These are phyloP conservation scores for Caenorhabditis macrosperma DNA, from an alignment of 2,888 invertebrate genomes.

Conservation along the genomic window DNA sequence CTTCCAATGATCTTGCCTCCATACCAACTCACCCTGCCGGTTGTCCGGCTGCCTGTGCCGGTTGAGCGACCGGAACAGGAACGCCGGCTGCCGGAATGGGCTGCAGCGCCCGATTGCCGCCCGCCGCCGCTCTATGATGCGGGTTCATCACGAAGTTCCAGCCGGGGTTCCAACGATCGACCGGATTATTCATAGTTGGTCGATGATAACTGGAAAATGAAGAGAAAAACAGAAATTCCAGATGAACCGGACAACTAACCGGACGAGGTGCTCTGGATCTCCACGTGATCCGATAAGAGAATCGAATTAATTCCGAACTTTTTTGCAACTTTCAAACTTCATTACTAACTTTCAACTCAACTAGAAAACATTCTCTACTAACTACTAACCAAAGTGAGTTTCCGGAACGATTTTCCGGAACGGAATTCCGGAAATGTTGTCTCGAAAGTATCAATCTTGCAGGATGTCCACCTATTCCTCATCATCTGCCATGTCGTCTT, in stretches of 20 bases:
- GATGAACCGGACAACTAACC: too few species aligned
- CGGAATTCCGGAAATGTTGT: too few species aligned
- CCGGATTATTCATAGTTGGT: constrained; percentile 15
- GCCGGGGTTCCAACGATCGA: constrained; percentile 31
- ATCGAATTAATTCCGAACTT: too few species aligned
- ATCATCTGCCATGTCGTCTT: not conserved
- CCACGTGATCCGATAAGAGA: too few species aligned
- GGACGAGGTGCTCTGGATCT: too few species aligned
- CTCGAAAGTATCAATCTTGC: too few species aligned
- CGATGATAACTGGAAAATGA: not conserved
- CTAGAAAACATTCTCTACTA: too few species aligned
- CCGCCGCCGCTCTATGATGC: constrained; percentile 49
- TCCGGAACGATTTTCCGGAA: too few species aligned
- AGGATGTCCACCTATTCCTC: not conserved
- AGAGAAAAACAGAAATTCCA: not conserved
- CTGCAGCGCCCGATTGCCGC: constrained; percentile 39
- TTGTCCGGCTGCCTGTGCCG: constrained; percentile 3
- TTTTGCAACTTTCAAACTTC: too few species aligned
- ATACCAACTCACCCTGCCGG: not conserved
- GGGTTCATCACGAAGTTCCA: constrained; percentile 25
- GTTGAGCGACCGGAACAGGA: not conserved
- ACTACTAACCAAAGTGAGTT: not conserved
- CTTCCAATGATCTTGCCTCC: too few species aligned
- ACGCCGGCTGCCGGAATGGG: too few species aligned
- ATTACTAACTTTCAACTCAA: too few species aligned